Evolutionary conservation across 2,797 vertebrate genomes (phyloP), one percentile per base, ranked within the genome.

Genomic region (Sebastes vulpes): DNA sequence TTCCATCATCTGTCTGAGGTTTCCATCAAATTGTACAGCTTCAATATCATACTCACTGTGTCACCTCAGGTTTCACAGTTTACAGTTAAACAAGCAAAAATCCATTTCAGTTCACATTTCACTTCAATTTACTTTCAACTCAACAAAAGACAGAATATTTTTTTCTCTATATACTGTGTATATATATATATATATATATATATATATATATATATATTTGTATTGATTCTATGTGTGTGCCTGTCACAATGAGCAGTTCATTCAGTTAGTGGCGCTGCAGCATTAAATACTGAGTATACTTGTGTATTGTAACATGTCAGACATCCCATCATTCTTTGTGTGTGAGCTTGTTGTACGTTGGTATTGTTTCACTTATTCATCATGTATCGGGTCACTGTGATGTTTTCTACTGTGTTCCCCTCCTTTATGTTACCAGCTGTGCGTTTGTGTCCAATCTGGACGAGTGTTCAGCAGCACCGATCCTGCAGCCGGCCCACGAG

Each of bases 401-500:
- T n/a, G 38, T 1, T 16, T 32, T 60, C 9, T 46, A 9, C n/a
- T 35, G 9, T 59, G 9, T 21, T 61, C 4, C 28, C 10, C 14
- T 25, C n/a, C 23, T 58, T 18, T 5, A 31, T 50, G 1, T 82
- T 60, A 10, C 65, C 86, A 99, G 99, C 87, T 99, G 97, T 79
- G 86, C 97, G 5, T 97, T 99, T 72, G 85, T 98, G 86, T 98
- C 97, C 82, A 98, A 97, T 87, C 93, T 98, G 72, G 93, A 93
- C n/a, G 79, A 92, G 69, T 79, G 92, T 0, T 96, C 97, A 5
- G 35, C 38, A 2, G 21, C 81, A 4, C 97, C 97, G 0, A 67
- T 87, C 9, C 88, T 94, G 0, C 86, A 86, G 75, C 87, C 89
- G 0, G 83, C 91, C 54, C 94, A 96, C 1, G 48, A 88, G 26